Conservation (phyloP, 1,140 invertebrate genomes). For the Capitella teleta region DNA sequence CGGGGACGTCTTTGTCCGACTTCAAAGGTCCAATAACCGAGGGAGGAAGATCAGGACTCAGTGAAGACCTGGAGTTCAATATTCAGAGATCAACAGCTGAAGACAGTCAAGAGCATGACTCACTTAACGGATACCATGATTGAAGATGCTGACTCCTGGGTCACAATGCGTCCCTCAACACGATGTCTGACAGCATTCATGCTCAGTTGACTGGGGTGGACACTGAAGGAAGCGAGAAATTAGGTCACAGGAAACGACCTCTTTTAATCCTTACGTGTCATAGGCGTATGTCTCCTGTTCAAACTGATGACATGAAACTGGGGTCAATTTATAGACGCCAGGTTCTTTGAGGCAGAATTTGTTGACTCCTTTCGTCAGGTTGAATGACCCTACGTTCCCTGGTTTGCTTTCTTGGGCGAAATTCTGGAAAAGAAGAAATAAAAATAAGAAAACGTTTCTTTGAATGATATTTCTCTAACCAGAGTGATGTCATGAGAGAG, state of each 20-base stretch:
- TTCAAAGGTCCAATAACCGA: slow-evolving; percentile 2
- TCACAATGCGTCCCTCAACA: slow-evolving; percentile 24
- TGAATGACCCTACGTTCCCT: slow-evolving; percentile 30
- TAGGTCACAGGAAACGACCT: too few relatives aligned
- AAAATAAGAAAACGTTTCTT: background rate
- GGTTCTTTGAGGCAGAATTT: slow-evolving; percentile 38
- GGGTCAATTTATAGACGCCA: slow-evolving; percentile 62
- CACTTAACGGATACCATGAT: slow-evolving; percentile 28
- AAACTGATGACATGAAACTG: slow-evolving; percentile 74
- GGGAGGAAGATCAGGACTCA: background rate
- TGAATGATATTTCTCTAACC: slow-evolving; percentile 15
- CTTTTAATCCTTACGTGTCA: slow-evolving; percentile 43
- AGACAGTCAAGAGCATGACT: background rate
- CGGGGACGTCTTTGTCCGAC: background rate
- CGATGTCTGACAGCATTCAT: slow-evolving; percentile 41
- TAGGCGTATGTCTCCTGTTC: slow-evolving; percentile 42
- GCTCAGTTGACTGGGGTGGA: slow-evolving; percentile 32
- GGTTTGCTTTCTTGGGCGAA: slow-evolving; percentile 33
- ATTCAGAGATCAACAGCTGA: background rate
- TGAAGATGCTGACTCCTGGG: slow-evolving; percentile 21
- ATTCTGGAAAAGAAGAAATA: slow-evolving; percentile 19
- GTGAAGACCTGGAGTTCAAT: slow-evolving; percentile 1
- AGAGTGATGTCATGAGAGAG: slow-evolving; percentile 32
- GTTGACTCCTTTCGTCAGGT: slow-evolving; percentile 35
- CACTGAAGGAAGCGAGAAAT: slow-evolving; percentile 14